Evolutionary conservation across 1,140 invertebrate species (phyloP), one percentile per base, ranked within the genome.

Genomic region (Mya arenaria): DNA sequence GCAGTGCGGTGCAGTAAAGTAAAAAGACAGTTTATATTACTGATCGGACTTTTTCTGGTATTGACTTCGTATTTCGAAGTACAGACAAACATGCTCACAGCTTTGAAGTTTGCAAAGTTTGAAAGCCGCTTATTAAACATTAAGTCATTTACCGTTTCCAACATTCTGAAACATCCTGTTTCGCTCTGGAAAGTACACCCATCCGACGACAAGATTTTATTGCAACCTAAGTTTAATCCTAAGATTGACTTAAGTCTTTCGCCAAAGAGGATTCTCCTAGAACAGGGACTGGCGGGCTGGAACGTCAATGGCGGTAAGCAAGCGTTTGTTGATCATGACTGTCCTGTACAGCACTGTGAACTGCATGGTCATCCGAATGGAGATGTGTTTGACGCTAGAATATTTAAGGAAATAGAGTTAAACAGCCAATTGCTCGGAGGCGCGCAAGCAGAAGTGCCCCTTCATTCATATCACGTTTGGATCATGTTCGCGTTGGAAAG

Each of bases 401-500:
- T 80, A 39, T 80, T 80, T 56, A 80, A 80, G 62, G 77, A 80
- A 71, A 80, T 62, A 32, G 77, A 80, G 17, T 13, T 80, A 4
- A 58, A 41, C 30, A 44, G 25, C 5, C 48, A 17, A 15, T 2
- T 69, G 30, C 5, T 41, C 4, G n/a, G 19, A 30, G 23, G 17
- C 17, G 28, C 71, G 23, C n/a, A 39, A 56, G n/a, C n/a, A 6
- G 77, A 69, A 60, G 36, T 37, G 19, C 6, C 34, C 3, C 63
- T 65, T 10, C 48, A 48, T 52, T 30, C 58, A 8, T 68, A 84
- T 5, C 86, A 87, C 69, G 56, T 85, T 0, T 86, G 85, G 85
- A 82, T 84, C 10, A 36, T 86, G 13, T 86, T 77, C 52, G 52
- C 34, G 3, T 66, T 86, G 19, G 84, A 87, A 66, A 58, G 60